phyloP scores from a whole-genome alignment of 2,797 vertebrate species.

The Aphelocoma californica region DNA sequence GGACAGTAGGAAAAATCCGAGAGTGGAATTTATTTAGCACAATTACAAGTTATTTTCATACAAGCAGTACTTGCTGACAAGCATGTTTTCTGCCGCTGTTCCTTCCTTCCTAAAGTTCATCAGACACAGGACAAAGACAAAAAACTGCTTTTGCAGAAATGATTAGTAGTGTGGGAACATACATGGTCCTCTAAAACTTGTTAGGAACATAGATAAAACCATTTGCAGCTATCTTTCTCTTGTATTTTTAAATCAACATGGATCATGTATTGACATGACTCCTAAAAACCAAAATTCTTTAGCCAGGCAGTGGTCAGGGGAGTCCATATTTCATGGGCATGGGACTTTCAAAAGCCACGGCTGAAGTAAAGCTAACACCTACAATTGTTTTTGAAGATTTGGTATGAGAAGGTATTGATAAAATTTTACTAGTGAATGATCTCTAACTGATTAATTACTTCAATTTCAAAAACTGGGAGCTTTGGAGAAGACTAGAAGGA shows the following conservation, averaged over 20 bases:
- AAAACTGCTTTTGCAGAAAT: not conserved
- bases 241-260: not conserved
- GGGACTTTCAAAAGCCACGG: not conserved
- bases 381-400: not conserved
- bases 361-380: not conserved
- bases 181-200: not conserved
- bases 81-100: not conserved
- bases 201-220: not conserved
- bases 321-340: not conserved
- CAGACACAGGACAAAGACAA: not conserved
- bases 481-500: not conserved
- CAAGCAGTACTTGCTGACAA: not conserved
- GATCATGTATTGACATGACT: not conserved
- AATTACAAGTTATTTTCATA: not conserved
- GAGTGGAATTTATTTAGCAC: not conserved
- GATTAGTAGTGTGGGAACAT: not conserved
- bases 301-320: not conserved
- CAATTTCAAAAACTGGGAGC: not conserved
- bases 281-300: not conserved
- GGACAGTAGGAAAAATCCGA: not conserved
- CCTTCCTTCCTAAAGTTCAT: not conserved
- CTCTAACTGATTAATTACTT: not conserved
- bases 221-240: not conserved
- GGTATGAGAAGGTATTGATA: not conserved
- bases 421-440: not conserved